phyloP scores from a whole-genome alignment of 2,797 vertebrate genomes.

The Lepus townsendii region DNA sequence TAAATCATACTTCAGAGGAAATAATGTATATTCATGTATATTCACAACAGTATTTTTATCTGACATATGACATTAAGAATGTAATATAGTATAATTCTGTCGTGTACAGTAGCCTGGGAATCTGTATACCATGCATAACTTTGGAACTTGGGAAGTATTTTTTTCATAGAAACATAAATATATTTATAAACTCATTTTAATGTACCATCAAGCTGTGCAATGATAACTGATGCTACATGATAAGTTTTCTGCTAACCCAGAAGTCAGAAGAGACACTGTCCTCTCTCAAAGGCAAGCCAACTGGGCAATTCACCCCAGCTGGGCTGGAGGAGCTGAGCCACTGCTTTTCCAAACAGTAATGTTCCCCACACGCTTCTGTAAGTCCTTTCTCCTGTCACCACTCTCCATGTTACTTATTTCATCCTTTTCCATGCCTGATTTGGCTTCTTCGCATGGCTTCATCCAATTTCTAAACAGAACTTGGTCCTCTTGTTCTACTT shows the following conservation, averaged over 20 bases:
- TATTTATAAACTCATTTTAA: background rate
- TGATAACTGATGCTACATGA: background rate
- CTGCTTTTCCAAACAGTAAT: background rate
- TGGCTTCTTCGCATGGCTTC: background rate
- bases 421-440: background rate
- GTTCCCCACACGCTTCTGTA: background rate
- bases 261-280: background rate
- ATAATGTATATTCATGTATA: background rate
- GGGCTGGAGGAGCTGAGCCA: background rate
- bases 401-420: no score
- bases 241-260: background rate
- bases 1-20: background rate
- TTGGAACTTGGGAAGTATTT: background rate
- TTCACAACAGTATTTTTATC: background rate
- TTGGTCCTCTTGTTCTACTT: background rate
- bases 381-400: rapidly evolving
- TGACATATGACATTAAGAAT: background rate
- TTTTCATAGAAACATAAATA: background rate
- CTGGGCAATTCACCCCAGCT: rapidly evolving
- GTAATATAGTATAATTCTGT: background rate
- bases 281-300: background rate
- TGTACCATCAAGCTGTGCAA: background rate
- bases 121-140: background rate
- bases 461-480: background rate
- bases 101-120: background rate